These are phyloP conservation scores for Drosophila antonietae DNA, from an alignment of 2,888 invertebrate genomes.

Conservation along the genomic window DNA sequence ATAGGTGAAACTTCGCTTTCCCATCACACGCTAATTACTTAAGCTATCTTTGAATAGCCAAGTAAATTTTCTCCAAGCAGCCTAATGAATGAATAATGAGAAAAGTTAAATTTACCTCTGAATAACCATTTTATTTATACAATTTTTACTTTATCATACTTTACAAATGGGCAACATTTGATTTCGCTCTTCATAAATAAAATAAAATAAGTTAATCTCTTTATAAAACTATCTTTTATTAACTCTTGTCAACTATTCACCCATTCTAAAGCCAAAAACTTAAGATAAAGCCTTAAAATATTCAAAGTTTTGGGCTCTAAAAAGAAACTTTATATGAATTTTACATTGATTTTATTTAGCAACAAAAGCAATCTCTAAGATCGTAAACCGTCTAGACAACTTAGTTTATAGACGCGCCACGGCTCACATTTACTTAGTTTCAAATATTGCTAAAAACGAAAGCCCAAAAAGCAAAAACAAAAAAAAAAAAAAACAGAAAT, in stretches of 20 bases:
- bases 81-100: background rate
- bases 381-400: conserved; percentile 8
- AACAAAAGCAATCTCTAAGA: conserved; percentile 7
- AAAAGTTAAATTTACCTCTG: background rate
- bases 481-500: background rate
- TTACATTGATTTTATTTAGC: conserved; percentile 1
- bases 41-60: background rate
- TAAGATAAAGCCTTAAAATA: background rate
- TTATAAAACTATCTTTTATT: background rate
- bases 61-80: background rate
- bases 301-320: conserved; percentile 1
- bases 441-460: conserved; percentile 5
- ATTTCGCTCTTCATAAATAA: background rate
- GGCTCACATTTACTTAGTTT: background rate
- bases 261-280: background rate
- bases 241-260: background rate
- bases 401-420: background rate
- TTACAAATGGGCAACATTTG: background rate
- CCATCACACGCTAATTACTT: background rate
- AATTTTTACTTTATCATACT: background rate
- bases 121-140: background rate
- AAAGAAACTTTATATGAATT: background rate
- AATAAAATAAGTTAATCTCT: background rate
- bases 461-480: background rate
- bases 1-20: background rate